phyloP scores from a whole-genome alignment of 2,888 invertebrate species.

The Psylliodes chrysocephalus region DNA sequence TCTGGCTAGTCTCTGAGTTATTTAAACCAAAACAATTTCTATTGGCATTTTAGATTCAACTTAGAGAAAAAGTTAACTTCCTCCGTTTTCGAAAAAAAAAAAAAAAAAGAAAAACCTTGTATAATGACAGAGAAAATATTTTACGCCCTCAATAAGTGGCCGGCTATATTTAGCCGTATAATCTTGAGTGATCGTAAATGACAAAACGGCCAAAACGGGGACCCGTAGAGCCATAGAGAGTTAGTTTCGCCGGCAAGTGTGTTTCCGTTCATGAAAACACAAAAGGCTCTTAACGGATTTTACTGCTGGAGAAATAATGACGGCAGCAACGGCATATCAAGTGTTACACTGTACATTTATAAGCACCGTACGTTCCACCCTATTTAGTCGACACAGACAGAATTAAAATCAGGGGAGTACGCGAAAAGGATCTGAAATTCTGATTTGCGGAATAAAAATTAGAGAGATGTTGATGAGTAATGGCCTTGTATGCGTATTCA shows the following conservation, averaged over 20 bases:
- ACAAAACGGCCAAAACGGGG: conserved; percentile 16
- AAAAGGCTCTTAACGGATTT: conserved; percentile 37
- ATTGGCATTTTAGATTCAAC: too few relatives aligned
- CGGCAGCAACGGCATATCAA: conserved; percentile 27
- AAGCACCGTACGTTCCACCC: conserved; percentile 18
- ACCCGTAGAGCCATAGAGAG: conserved; percentile 13
- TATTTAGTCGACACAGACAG: neutral
- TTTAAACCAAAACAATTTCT: too few relatives aligned
- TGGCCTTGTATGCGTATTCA: too few relatives aligned
- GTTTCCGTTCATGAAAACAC: conserved; percentile 39
- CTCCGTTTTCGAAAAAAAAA: too few relatives aligned
- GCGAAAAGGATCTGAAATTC: too few relatives aligned
- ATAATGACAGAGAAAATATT: conserved; percentile 5
- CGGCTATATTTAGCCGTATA: conserved; percentile 30
- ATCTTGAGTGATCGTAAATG: conserved; percentile 38
- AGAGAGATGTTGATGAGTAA: too few relatives aligned
- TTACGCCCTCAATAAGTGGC: conserved; percentile 10
- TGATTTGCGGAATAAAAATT: too few relatives aligned
- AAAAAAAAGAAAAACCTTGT: too few relatives aligned
- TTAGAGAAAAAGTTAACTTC: too few relatives aligned
- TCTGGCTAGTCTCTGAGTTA: too few relatives aligned
- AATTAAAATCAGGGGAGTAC: conserved; percentile 8
- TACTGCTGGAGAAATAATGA: conserved; percentile 36
- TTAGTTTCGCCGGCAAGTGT: conserved; percentile 17
- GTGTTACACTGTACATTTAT: conserved; percentile 32